Evolutionary conservation across 2,113 vertebrate species (phyloP), one percentile per base, ranked within the genome.

Genomic region (Tenebrosternarchus preto): DNA sequence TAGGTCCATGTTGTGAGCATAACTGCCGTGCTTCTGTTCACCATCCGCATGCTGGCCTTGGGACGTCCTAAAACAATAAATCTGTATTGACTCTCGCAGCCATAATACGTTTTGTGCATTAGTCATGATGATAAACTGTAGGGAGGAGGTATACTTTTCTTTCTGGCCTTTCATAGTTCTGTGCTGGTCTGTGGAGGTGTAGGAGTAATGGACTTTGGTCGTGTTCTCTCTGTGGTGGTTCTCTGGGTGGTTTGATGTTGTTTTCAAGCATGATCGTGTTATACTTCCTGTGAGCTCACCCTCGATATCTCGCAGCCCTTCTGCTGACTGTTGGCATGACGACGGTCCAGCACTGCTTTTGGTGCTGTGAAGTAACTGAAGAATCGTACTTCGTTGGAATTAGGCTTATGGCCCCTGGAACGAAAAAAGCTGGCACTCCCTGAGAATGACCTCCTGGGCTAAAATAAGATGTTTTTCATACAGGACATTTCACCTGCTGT

Each of bases 201-300:
- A 53, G 53, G n/a, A 50, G 36, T 5, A 15, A 9, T 68, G 60
- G 64, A 81, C 82, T 73, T 81, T 81, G 64, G 24, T 46, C 64
- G 22, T 76, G 70, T 55, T 68, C 77, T 59, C 75, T 77, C 16
- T 60, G 7, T 36, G 16, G 2, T 57, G 36, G n/a, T n/a, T n/a
- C 46, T 83, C 22, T 80, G 43, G 78, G 68, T 20, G 68, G 73
- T 50, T 64, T 67, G n/a, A 80, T 29, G 17, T 73, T 20, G 33
- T 56, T 60, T 67, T 17, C 5, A 27, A 46, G 17, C 57, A 4
- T 8, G 55, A 17, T 17, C 17, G n/a, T 72, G 24, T 22, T 66
- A 50, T 2, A 46, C 64, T 81, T 70, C 55, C 73, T 84, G 31
- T 80, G 67, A 72, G 67, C 59, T 84, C 27, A 80, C 31, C 39